Conservation (phyloP, 2,797 vertebrate genomes). For the Schizothorax lantsangensis region DNA sequence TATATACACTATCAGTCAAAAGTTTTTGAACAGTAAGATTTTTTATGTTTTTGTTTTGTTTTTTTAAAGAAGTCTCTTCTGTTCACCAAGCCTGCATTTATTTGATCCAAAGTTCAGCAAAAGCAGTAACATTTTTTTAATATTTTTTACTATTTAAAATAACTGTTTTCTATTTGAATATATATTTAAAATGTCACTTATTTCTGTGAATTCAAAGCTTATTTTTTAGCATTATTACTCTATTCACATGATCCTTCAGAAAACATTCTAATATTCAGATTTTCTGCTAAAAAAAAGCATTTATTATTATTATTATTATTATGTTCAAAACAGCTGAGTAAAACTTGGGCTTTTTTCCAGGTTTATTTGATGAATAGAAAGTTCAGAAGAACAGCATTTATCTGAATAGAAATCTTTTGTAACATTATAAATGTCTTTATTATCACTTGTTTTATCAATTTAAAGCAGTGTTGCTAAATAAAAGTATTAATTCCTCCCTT, state of each 20-base stretch:
- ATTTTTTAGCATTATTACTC: background rate
- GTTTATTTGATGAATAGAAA: background rate
- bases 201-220: background rate
- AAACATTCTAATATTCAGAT: background rate
- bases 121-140: background rate
- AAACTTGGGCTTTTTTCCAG: background rate
- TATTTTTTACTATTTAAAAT: no score
- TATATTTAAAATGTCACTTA: background rate
- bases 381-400: background rate
- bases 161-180: background rate
- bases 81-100: background rate
- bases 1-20: background rate
- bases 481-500: background rate
- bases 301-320: background rate
- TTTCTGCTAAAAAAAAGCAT: no score
- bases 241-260: background rate
- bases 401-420: background rate
- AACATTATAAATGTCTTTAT: background rate
- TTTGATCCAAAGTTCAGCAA: background rate
- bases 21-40: no score
- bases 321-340: background rate
- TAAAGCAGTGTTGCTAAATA: background rate
- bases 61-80: background rate
- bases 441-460: background rate
- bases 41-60: no score